Evolutionary conservation across 2,888 invertebrate genomes (phyloP).

Genomic region (Dicycla oo): DNA sequence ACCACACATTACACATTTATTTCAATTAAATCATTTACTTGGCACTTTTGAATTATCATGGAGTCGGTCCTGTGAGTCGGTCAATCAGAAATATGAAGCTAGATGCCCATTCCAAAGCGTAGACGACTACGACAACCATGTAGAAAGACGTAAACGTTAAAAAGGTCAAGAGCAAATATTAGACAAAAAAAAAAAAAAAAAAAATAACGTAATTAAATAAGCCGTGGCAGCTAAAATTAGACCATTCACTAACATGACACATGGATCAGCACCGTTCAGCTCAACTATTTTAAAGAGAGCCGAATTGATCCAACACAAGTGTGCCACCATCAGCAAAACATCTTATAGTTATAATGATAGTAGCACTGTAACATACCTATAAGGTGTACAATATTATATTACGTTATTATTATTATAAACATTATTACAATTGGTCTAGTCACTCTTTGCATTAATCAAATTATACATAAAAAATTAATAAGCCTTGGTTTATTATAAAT

Average conservation of each 20-base stretch:
- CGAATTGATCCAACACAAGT: neutral
- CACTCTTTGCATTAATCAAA: no score
- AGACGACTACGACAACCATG: no score
- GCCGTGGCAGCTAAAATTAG: neutral
- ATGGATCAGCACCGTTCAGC: neutral
- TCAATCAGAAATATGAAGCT: neutral
- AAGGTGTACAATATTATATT: no score
- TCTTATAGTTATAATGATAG: no score
- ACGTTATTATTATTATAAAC: no score
- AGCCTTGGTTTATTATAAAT: no score
- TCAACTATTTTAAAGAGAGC: neutral
- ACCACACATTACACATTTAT: no score
- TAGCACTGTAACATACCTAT: no score
- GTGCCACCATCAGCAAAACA: neutral
- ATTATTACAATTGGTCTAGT: no score
- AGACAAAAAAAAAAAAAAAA: neutral
- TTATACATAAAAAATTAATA: no score
- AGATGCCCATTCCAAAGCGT: neutral
- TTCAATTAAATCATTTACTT: neutral
- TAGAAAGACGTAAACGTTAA: neutral
- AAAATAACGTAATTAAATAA: neutral
- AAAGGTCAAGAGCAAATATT: neutral
- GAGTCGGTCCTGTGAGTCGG: neutral
- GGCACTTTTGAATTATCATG: neutral
- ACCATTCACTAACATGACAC: neutral